Evolutionary conservation across 2,797 vertebrate species (phyloP), one percentile per base, ranked within the genome.

Genomic region (Hozukius guyotensis): DNA sequence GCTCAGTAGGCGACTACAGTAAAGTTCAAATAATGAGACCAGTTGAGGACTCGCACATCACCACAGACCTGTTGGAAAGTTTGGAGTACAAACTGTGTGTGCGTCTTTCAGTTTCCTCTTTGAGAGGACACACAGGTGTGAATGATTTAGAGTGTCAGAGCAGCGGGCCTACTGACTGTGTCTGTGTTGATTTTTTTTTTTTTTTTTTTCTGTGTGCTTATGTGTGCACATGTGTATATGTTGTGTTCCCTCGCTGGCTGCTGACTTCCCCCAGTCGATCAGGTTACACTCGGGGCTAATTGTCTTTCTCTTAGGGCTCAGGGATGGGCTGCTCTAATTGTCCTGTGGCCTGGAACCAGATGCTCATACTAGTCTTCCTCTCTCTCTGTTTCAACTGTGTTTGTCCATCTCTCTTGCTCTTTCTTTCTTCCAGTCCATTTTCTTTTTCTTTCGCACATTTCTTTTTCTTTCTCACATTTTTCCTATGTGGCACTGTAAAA

Each of bases 221-320:
- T 78, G 72, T 84, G 67, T 78, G 75, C 79, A 34, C 62, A 11
- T 72, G 69, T 81, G 71, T 72, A 34, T 77, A 62, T 84, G 81
- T 83, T 78, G 81, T 84, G 81, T 73, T 78, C 82, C 86, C 67
- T 67, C 25, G 25, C 88, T 87, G 1, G 73, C 82, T 84, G 85
- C 90, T 73, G 85, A 92, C 74, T 89, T 91, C 89, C 89, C 91
- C 86, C 83, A 89, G 91, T 94, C 65, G 90, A 94, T 94, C 94
- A 88, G 89, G 92, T 93, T 95, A 89, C 93, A 93, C 91, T 89
- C 80, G 89, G 80, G 92, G 92, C 93, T 94, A 94, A 94, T 95
- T 94, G 93, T 93, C 87, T 92, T 89, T 93, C 94, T 94, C 90
- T 86, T 67, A 91, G 88, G 90, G 86, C 88, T 91, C 89, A 77